Evolutionary conservation across 2,113 vertebrate genomes (phyloP).

Genomic region (Dicrurus megarhynchus): DNA sequence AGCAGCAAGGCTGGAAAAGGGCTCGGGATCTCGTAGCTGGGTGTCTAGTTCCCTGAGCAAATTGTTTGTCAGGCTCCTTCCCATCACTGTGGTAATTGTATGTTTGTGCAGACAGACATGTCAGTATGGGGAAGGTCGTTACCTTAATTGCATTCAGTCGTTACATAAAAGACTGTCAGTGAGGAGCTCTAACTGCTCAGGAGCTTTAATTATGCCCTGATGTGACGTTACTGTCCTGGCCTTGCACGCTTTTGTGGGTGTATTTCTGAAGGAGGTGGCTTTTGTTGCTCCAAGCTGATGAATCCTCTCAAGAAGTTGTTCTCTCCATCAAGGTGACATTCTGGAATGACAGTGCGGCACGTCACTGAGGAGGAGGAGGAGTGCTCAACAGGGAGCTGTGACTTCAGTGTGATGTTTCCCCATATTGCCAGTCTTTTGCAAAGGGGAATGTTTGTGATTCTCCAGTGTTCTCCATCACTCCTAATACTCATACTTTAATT

Average conservation of each 20-base stretch:
- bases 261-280: conserved; percentile 28
- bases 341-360: neutral
- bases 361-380: neutral
- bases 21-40: neutral
- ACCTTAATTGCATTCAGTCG: neutral
- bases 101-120: neutral
- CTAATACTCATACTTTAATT: neutral
- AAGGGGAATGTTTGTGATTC: neutral
- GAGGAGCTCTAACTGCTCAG: neutral
- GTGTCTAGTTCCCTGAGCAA: neutral
- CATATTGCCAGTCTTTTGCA: neutral
- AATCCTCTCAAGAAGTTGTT: neutral
- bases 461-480: neutral
- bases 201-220: conserved; percentile 5
- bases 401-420: neutral
- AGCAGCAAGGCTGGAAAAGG: neutral
- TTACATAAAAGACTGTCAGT: neutral
- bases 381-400: neutral
- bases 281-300: neutral
- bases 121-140: neutral
- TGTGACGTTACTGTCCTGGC: neutral
- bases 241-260: neutral
- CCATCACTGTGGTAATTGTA: neutral
- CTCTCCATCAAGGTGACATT: conserved; percentile 24
- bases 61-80: neutral